phyloP scores from a whole-genome alignment of 2,113 vertebrate genomes.

The Ondatra zibethicus region DNA sequence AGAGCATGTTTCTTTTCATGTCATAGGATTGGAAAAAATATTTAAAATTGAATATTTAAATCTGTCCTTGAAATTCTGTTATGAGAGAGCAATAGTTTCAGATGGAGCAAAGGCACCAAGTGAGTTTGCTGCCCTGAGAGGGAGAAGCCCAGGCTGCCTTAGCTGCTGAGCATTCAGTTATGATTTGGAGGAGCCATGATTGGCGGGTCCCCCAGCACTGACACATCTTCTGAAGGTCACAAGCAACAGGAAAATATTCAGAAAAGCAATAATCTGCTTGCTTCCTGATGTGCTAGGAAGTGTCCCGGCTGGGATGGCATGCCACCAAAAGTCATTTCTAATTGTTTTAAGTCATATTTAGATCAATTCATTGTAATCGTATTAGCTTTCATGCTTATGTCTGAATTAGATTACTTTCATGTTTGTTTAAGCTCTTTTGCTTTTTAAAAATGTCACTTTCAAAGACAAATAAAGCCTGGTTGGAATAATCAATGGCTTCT shows the following conservation, averaged over 20 bases:
- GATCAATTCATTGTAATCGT: slow-evolving; percentile 97
- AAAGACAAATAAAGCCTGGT: slow-evolving; percentile 91
- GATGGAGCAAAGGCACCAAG: slow-evolving; percentile 38
- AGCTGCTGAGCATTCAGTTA: not conserved
- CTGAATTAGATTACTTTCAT: slow-evolving; percentile 94
- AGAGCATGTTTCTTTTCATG: not conserved
- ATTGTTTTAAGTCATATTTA: slow-evolving; percentile 96
- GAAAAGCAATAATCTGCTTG: slow-evolving; percentile 82
- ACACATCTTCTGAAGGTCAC: slow-evolving; percentile 83
- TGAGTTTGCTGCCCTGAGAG: slow-evolving; percentile 1
- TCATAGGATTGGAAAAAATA: too few species aligned
- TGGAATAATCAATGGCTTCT: slow-evolving; percentile 89
- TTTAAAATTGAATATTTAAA: not conserved
- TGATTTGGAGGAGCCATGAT: slow-evolving; percentile 58
- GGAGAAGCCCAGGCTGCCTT: slow-evolving; percentile 5
- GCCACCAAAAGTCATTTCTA: slow-evolving; percentile 94
- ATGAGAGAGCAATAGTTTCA: not conserved
- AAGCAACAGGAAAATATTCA: slow-evolving; percentile 82
- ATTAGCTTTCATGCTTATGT: slow-evolving; percentile 93
- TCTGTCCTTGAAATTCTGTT: not conserved
- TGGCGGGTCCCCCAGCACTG: slow-evolving; percentile 60
- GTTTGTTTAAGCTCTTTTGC: slow-evolving; percentile 93
- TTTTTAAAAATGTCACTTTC: slow-evolving; percentile 91
- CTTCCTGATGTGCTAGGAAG: slow-evolving; percentile 82
- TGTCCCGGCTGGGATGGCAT: slow-evolving; percentile 81